Percentiles rank a stretch among this genome's conserved stretches.
Evolutionary conservation across 2,113 vertebrate species (phyloP).

Genomic region (Anas platyrhynchos): DNA sequence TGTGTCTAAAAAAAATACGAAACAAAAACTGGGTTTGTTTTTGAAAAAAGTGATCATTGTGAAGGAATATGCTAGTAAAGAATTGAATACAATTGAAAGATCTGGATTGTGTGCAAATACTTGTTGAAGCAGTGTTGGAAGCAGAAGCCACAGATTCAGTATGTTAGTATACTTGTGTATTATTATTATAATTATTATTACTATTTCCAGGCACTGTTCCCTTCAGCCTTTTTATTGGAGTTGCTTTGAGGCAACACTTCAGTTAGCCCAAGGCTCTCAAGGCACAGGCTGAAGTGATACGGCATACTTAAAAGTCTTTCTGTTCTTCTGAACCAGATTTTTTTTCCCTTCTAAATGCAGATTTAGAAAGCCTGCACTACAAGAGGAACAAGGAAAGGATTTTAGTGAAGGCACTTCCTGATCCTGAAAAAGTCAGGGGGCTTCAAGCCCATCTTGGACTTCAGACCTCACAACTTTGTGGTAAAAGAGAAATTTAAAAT

Average conservation of each 20-base stretch:
- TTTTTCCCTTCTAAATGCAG: constrained; percentile 77
- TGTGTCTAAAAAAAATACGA: not conserved
- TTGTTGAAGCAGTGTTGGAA: not conserved
- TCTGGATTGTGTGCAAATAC: not conserved
- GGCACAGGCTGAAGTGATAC: constrained; percentile 44
- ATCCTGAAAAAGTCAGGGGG: constrained; percentile 76
- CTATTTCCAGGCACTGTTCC: not conserved
- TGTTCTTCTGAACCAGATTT: constrained; percentile 70
- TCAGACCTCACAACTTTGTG: constrained; percentile 75
- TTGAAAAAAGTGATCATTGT: not conserved
- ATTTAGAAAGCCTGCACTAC: constrained; percentile 74
- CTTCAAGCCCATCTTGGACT: constrained; percentile 78
- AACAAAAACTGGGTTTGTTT: not conserved
- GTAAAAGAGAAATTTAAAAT: constrained; percentile 74
- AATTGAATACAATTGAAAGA: not conserved
- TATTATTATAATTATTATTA: not conserved
- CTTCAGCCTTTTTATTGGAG: constrained; percentile 42
- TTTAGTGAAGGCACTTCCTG: constrained; percentile 76
- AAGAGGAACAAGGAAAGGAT: constrained; percentile 73
- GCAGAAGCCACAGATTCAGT: not conserved
- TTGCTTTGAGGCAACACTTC: constrained; percentile 6
- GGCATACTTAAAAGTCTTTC: constrained; percentile 56
- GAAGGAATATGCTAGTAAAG: not conserved
- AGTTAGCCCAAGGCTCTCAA: constrained; percentile 34
- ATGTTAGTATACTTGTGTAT: not conserved